Evolutionary conservation across 2,888 invertebrate genomes (phyloP), one percentile per base, ranked within the genome.

Genomic region (Carterocephalus palaemon): DNA sequence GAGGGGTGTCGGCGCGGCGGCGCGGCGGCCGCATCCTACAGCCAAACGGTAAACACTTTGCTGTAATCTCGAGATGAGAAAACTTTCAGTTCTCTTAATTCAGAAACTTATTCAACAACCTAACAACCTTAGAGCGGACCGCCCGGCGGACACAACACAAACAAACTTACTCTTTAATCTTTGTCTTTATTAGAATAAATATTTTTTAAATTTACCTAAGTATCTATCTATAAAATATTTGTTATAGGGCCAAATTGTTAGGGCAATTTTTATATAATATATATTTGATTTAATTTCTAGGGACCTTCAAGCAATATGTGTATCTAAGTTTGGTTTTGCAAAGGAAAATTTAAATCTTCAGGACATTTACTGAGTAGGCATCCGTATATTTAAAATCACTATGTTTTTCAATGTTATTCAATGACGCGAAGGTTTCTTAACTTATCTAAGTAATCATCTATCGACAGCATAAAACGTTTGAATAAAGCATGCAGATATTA

Each of bases 11-110:
- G 41, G 33, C 17, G 39, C 9, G n/a, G 31, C 58, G 52, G 63
- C 64, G 64, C 52, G 72, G 71, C 74, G 75, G 76, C 75, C 75
- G 75, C 81, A 71, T 79, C 81, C 74, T 72, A 69, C 80, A 83
- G 84, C 85, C 85, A 80, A 85, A 87, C 87, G 86, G 88, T 87
- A 88, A 88, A 88, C 88, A 87, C 88, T 87, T 86, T 76, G 85
- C 86, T 84, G 86, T 88, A 87, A 88, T 88, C 88, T 87, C 83
- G 79, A 87, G 87, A 88, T 87, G 87, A 88, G 87, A 87, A 88
- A 87, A 88, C 86, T 88, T 86, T 85, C 85, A 86, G 87, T 86
- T 83, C 85, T 87, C 87, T 88, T 88, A 88, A 88, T 88, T 87
- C 87, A 86, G 84, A 88, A 88, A 87, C 85, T 88, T 87, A 86